Base-by-base conservation (phyloP, 2,113 vertebrate species). In the Podocnemis expansa region DNA sequence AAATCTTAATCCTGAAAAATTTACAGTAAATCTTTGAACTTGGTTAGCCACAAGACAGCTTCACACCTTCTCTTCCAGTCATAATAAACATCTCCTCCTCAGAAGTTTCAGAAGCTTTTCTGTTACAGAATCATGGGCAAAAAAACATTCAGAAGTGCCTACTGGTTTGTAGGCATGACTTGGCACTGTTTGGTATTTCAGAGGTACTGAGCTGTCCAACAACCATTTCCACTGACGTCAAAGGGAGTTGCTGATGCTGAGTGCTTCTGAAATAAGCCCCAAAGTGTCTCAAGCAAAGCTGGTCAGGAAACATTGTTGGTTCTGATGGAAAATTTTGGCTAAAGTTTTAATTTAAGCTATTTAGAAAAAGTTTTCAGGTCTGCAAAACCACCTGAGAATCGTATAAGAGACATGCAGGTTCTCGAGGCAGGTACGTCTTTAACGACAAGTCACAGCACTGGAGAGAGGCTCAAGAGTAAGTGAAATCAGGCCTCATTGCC, bases 11-110 rank as follows among this genome's bases (percentile, higher is more conserved):
- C 89, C 96, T 96, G 95, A 90, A 94, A 84, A 97, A 93, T 89
- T 90, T 92, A 92, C 51, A 82, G 92, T 88, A 95, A 92, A 83
- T 91, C 96, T 97, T 96, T 97, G 96, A 97, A 97, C 95, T 97
- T 85, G 34, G 82, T 34, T 78, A 93, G 93, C 92, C 94, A 96
- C 87, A 78, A 89, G 94, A 97, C 92, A 22, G 67, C 70, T 78
- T 11, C 84, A 88, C 43, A 93, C 49, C 78, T 80, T 14, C 82
- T 82, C 92, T 81, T 29, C 55, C 19, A 78, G 16, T 41, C 2
- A 1, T 84, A 91, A 96, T 85, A 80, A 91, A 93, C 80, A 90
- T 84, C 90, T 86, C 80, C 5, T 2, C 34, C 80, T 90, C 43
- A 49, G 17, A 70, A 12, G 21, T 47, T 90, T 87, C 91, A 58